Percentiles rank a stretch among this genome's conserved stretches.
Conservation (phyloP, 2,888 invertebrate species). For the Axea sp. region DNA sequence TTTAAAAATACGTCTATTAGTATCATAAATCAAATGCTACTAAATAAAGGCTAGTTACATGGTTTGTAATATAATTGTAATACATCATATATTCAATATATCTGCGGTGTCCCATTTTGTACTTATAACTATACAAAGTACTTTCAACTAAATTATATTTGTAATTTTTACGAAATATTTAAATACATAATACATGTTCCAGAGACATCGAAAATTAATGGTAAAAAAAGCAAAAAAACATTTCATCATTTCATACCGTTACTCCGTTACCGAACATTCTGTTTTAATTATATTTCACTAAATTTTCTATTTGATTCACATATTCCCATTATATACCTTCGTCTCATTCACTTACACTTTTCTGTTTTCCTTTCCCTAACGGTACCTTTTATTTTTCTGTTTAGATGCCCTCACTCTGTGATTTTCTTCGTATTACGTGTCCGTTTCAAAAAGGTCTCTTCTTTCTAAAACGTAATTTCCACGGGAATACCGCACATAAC, state of each 20-base stretch:
- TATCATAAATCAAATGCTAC: too few species aligned
- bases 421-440: constrained; percentile 40
- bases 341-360: constrained; percentile 54
- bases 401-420: constrained; percentile 20
- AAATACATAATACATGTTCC: too few species aligned
- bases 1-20: too few species aligned
- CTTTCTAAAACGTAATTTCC: constrained; percentile 27
- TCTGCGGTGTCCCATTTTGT: too few species aligned
- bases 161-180: too few species aligned
- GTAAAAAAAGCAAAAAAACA: too few species aligned
- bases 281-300: constrained; percentile 34
- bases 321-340: constrained; percentile 25
- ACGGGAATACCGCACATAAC: constrained; percentile 17
- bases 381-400: constrained; percentile 44
- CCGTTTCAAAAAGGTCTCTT: constrained; percentile 33
- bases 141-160: too few species aligned
- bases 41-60: too few species aligned
- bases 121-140: too few species aligned
- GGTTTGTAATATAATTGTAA: too few species aligned
- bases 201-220: too few species aligned
- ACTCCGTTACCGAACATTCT: constrained; percentile 38
- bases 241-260: constrained; percentile 39
- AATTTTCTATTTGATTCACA: constrained; percentile 40
- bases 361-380: constrained; percentile 51
- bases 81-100: too few species aligned